A percentile compares a stretch with the other conserved stretches of the same genome.
Evolutionary conservation across 2,113 vertebrate species (phyloP).

Genomic region (Mus musculus): GRCm39 chr1:22011001-22011500

Average conservation of each 20-base stretch:
- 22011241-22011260: constrained; percentile 6
- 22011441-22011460: background rate
- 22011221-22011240: background rate
- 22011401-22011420: background rate
- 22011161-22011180: background rate
- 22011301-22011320: constrained; percentile 48
- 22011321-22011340: constrained; percentile 33
- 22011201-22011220: constrained; percentile 8
- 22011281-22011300: background rate
- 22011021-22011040: constrained; percentile 40
- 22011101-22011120: background rate
- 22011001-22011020: constrained; percentile 22
- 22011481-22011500: background rate
- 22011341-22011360: background rate
- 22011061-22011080: constrained; percentile 9
- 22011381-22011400: background rate
- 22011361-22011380: background rate
- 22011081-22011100: background rate
- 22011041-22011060: background rate
- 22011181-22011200: background rate
- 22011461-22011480: rapidly evolving
- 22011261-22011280: constrained; percentile 15
- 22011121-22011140: background rate
- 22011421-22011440: background rate
- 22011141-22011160: background rate